Conservation (phyloP, 2,113 vertebrate genomes). For the Strix uralensis region DNA sequence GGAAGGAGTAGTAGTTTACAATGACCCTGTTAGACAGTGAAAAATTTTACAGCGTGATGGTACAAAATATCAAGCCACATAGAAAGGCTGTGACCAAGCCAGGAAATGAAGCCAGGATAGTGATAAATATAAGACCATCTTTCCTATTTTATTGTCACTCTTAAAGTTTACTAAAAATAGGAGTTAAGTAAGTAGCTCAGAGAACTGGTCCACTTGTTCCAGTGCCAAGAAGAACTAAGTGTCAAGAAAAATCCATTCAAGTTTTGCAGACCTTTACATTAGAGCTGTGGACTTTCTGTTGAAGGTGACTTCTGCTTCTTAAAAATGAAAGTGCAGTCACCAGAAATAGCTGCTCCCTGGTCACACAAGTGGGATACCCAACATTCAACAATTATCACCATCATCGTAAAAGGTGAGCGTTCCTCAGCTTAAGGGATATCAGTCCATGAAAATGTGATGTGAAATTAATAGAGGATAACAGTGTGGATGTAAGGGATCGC, state of each 20-base stretch:
- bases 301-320: background rate
- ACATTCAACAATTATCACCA: background rate
- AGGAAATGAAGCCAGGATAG: background rate
- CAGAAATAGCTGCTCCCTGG: background rate
- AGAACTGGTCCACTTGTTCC: background rate
- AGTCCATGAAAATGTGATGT: background rate
- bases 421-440: background rate
- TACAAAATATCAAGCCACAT: background rate
- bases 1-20: background rate
- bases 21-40: background rate
- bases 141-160: background rate
- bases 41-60: background rate
- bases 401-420: background rate
- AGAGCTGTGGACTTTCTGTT: background rate
- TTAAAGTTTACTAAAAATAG: background rate
- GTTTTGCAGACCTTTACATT: background rate
- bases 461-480: background rate
- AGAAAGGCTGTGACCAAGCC: background rate
- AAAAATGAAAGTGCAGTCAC: background rate
- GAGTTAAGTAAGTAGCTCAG: background rate
- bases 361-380: background rate
- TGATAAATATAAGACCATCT: background rate
- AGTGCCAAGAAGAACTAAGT: background rate
- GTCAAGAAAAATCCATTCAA: background rate
- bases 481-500: background rate